Conservation (phyloP, 2,888 invertebrate genomes). For the Drosophila falleni region DNA sequence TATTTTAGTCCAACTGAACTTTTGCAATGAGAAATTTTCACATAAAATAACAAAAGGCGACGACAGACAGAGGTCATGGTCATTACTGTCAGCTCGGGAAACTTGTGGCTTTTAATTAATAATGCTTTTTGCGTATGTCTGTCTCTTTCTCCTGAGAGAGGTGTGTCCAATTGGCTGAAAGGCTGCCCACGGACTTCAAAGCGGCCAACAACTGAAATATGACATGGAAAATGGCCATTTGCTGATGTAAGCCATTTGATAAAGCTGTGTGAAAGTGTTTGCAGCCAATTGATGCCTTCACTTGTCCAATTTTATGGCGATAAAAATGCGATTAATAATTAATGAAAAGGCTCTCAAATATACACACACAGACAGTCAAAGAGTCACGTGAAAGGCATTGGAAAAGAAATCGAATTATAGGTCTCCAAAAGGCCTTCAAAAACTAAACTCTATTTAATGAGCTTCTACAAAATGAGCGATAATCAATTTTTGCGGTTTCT, state of each 20-base stretch:
- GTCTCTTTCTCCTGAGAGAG: conserved; percentile 13
- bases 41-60: conserved; percentile 34
- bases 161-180: conserved; percentile 31
- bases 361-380: conserved; percentile 13
- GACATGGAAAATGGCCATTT: conserved; percentile 62
- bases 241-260: conserved; percentile 56
- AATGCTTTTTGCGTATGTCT: conserved; percentile 26
- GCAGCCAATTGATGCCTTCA: conserved; percentile 71
- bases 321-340: conserved; percentile 72
- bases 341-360: conserved; percentile 41
- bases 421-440: conserved; percentile 30
- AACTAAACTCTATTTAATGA: conserved; percentile 36
- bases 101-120: conserved; percentile 63
- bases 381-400: conserved; percentile 67
- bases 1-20: conserved; percentile 34
- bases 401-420: conserved; percentile 47
- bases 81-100: conserved; percentile 42
- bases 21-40: conserved; percentile 47
- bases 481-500: conserved; percentile 54
- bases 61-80: conserved; percentile 56
- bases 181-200: conserved; percentile 27
- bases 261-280: conserved; percentile 67
- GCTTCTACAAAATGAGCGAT: conserved; percentile 26
- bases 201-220: conserved; percentile 33
- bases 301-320: conserved; percentile 58